phyloP scores from a whole-genome alignment of 2,797 vertebrate genomes.

The Smutsia temminckii region DNA sequence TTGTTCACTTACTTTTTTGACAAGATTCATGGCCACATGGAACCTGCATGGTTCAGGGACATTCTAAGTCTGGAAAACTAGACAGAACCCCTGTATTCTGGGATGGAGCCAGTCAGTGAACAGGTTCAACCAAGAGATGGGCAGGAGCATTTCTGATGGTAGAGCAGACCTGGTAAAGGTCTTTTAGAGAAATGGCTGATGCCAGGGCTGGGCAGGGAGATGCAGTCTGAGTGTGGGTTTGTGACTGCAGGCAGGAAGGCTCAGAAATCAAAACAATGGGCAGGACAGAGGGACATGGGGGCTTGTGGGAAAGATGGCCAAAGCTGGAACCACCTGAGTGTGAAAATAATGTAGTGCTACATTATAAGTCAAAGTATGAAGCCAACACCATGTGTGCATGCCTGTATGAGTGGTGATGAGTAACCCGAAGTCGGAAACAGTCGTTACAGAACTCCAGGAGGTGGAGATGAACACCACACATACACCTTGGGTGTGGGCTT shows the following conservation, averaged over 20 bases:
- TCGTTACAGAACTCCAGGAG: background rate
- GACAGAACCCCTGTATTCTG: too few species aligned
- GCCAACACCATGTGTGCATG: background rate
- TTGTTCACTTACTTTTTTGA: background rate
- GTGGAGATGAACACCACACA: too few species aligned
- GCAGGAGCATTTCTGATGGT: too few species aligned
- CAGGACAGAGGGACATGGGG: background rate
- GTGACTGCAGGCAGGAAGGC: background rate
- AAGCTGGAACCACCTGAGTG: background rate
- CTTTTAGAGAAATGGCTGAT: background rate
- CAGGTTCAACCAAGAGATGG: background rate
- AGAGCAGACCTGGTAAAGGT: background rate
- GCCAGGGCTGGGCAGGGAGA: background rate
- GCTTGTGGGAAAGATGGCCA: background rate
- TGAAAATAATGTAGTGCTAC: background rate
- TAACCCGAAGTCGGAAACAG: background rate
- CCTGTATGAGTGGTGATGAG: background rate
- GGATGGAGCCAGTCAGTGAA: background rate
- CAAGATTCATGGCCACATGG: rapidly evolving
- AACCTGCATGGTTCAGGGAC: background rate
- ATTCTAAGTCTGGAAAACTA: background rate
- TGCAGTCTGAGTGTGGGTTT: rapidly evolving
- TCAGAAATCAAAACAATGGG: background rate
- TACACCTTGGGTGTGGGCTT: too few species aligned
- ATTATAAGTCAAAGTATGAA: background rate